Evolutionary conservation across 1,140 invertebrate species (phyloP), one percentile per base, ranked within the genome.

Genomic region (Lepidurus apus): DNA sequence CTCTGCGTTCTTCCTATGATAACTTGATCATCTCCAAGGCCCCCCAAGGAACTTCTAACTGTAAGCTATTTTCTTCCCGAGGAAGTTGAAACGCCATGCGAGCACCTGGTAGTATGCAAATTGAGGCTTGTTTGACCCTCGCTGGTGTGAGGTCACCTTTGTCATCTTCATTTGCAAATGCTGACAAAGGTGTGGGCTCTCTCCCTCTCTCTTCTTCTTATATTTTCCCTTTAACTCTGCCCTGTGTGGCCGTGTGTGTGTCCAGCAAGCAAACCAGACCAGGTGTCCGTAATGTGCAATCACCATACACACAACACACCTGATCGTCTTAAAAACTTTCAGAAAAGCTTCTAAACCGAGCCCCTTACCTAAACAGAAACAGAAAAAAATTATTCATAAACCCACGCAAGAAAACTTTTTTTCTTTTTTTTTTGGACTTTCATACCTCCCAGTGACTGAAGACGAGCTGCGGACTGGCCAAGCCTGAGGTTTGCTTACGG

Each of bases 401-500:
- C 53, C 53, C 53, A 65, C 53, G 53, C 53, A 65, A 17, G 21
- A 21, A 65, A 13, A 65, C 13, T n/a, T 65, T 65, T 47, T 13
- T 65, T n/a, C 0, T 6, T n/a, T 13, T 77, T 43, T 74, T 17
- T 21, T 44, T 43, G 13, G 34, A 76, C 26, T 26, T 77, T 82
- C 87, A 88, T 86, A 94, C 93, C 91, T 99, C 95, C 94, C 97
- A 99, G 85, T 98, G 96, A 84, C 94, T 97, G 87, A 99, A 99
- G 81, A 95, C 89, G 78, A 99, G 89, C 85, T 98, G 97, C 11
- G 97, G 96, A 85, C 92, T 93, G 7, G 97, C 97, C 78, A 98
- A 88, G 42, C 98, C 98, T 80, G 95, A 98, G 43, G 97, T 99
- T 85, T 96, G 93, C 83, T 95, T 98, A 78, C 92, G 88, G 79